Base-by-base conservation (phyloP, 2,113 vertebrate genomes). In the Campylorhamphus procurvoides region DNA sequence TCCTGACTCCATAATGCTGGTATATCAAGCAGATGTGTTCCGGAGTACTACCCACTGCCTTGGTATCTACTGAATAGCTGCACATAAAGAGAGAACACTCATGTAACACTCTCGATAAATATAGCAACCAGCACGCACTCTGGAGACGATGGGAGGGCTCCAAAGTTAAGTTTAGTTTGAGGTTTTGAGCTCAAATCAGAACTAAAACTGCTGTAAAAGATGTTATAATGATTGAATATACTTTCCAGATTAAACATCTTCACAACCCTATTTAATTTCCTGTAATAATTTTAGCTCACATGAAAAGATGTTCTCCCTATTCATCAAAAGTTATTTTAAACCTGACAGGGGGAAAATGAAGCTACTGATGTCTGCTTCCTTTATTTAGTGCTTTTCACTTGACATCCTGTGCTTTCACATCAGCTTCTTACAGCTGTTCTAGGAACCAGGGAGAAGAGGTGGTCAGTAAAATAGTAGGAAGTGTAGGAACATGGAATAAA, bases 271-370 rank as follows among this genome's bases (percentile, higher is more conserved):
- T 95, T 97, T 93, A 97, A 96, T 96, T 97, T 96, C 96, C 96
- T 95, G 85, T 90, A 75, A 72, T 92, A 97, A 95, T 95, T 97
- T 96, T 96, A 90, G 93, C 53, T 90, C 90, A 78, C 44, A 84
- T 84, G 74, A 95, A 93, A 91, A 93, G 83, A 96, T 81, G 69
- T 87, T 95, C 92, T 85, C 87, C 50, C 74, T 96, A 96, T 95
- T 97, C 92, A 89, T 96, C 93, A 95, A 67, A 92, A 92, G 89
- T 67, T 95, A 96, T 90, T 96, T 96, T 88, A 94, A 93, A 77
- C 79, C 64, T 89, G 84, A 91, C 8, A 2, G 42, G 74, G 28
- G 79, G 72, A 58, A 90, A 89, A 93, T 89, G 55, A 90, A 87
- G 84, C 68, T 93, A 67, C 44, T 73, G 64, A 62, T 92, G 58